phyloP scores from a whole-genome alignment of 2,888 invertebrate species.

The Pterostichus niger region DNA sequence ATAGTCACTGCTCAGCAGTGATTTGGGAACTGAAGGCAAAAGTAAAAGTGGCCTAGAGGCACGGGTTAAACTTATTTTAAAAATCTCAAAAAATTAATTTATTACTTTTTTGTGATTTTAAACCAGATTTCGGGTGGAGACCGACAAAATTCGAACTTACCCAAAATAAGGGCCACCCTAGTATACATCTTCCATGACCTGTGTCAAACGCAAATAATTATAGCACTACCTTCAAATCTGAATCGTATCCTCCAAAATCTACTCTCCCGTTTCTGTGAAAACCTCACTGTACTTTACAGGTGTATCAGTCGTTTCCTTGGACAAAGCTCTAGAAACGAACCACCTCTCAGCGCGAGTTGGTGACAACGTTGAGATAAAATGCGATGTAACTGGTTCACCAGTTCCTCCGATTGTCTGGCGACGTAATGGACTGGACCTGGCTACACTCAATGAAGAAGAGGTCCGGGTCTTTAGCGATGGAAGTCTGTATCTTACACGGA shows the following conservation, averaged over 20 bases:
- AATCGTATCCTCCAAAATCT: neutral
- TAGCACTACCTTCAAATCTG: neutral
- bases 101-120: too few relatives aligned
- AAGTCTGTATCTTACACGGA: slow-evolving; percentile 85
- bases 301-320: slow-evolving; percentile 85
- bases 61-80: too few relatives aligned
- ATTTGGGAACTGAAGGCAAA: too few relatives aligned
- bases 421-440: slow-evolving; percentile 83
- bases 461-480: slow-evolving; percentile 87
- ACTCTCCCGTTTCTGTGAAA: neutral
- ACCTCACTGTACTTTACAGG: slow-evolving; percentile 75
- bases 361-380: slow-evolving; percentile 88
- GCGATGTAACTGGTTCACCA: slow-evolving; percentile 86
- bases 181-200: too few relatives aligned
- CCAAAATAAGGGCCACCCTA: too few relatives aligned
- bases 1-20: too few relatives aligned
- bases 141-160: too few relatives aligned
- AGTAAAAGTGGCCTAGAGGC: too few relatives aligned
- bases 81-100: too few relatives aligned
- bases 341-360: slow-evolving; percentile 85
- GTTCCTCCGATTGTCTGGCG: slow-evolving; percentile 86
- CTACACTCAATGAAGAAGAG: slow-evolving; percentile 81
- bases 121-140: too few relatives aligned
- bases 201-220: neutral
- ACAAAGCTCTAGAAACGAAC: slow-evolving; percentile 85